These are phyloP conservation scores for Sebastes glaucus DNA, from an alignment of 2,797 vertebrate genomes.

Conservation along the genomic window DNA sequence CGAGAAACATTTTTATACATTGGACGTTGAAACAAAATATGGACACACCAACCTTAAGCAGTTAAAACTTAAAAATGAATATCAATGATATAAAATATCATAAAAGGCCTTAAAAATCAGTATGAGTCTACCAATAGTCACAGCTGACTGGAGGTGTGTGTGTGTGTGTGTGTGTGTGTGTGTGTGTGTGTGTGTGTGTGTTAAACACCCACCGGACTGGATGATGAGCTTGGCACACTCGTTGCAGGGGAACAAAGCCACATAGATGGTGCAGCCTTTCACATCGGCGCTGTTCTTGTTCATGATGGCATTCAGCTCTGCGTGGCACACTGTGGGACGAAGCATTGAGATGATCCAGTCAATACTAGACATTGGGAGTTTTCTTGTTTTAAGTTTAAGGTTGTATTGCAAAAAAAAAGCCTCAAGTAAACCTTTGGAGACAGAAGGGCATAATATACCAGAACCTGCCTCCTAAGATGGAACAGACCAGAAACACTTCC, in stretches of 20 bases:
- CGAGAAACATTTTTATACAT: too few relatives aligned
- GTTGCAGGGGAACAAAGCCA: conserved; percentile 95
- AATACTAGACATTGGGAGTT: background rate
- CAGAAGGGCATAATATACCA: background rate
- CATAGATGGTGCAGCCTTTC: conserved; percentile 94
- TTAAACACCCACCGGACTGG: conserved; percentile 75
- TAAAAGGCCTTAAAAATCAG: too few relatives aligned
- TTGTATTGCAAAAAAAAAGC: background rate
- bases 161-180: too few relatives aligned
- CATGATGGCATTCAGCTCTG: conserved; percentile 96
- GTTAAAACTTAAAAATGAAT: too few relatives aligned
- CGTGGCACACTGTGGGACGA: conserved; percentile 89
- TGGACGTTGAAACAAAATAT: too few relatives aligned
- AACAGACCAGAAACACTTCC: background rate
- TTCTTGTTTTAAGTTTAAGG: background rate
- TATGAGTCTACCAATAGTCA: too few relatives aligned
- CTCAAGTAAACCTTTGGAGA: background rate
- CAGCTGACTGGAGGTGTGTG: too few relatives aligned
- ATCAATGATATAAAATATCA: too few relatives aligned
- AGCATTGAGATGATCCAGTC: background rate
- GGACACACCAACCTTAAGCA: too few relatives aligned
- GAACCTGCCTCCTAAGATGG: background rate
- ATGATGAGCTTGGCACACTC: conserved; percentile 98
- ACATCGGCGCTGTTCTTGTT: conserved; percentile 96
- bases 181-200: background rate